Evolutionary conservation across 2,888 invertebrate genomes (phyloP).

Genomic region (Chromoteleia sp.): DNA sequence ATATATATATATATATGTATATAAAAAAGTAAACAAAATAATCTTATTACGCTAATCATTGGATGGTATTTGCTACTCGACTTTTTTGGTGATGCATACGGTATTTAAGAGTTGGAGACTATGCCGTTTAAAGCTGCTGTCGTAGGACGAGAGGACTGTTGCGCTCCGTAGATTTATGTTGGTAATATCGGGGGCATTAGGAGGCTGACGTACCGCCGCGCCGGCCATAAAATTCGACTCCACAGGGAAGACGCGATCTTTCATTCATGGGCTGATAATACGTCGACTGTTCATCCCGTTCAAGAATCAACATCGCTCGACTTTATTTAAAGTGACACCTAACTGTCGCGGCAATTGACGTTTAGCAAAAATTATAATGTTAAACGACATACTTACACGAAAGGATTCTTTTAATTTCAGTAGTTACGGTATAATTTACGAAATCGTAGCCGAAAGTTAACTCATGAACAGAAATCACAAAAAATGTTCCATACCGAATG

Average conservation of each 20-base stretch:
- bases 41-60: slow-evolving; percentile 18
- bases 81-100: slow-evolving; percentile 43
- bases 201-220: slow-evolving; percentile 65
- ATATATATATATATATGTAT: too few relatives aligned
- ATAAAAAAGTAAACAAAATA: not conserved
- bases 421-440: too few relatives aligned
- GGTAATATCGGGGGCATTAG: slow-evolving; percentile 78
- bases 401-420: too few relatives aligned
- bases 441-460: too few relatives aligned
- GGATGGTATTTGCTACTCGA: not conserved
- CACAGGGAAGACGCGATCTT: slow-evolving; percentile 52
- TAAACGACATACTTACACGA: too few relatives aligned
- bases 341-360: too few relatives aligned
- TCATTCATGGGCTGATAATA: slow-evolving; percentile 60
- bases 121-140: slow-evolving; percentile 40
- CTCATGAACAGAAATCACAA: too few relatives aligned
- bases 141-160: slow-evolving; percentile 50
- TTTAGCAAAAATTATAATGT: too few relatives aligned
- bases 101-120: slow-evolving; percentile 45
- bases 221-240: slow-evolving; percentile 56
- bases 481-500: too few relatives aligned
- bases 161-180: slow-evolving; percentile 76
- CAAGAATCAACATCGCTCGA: slow-evolving; percentile 14
- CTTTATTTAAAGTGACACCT: slow-evolving; percentile 10
- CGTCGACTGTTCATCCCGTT: slow-evolving; percentile 35